Conservation (phyloP, 2,797 vertebrate species). For the Sebastiscus albofasciatus region DNA sequence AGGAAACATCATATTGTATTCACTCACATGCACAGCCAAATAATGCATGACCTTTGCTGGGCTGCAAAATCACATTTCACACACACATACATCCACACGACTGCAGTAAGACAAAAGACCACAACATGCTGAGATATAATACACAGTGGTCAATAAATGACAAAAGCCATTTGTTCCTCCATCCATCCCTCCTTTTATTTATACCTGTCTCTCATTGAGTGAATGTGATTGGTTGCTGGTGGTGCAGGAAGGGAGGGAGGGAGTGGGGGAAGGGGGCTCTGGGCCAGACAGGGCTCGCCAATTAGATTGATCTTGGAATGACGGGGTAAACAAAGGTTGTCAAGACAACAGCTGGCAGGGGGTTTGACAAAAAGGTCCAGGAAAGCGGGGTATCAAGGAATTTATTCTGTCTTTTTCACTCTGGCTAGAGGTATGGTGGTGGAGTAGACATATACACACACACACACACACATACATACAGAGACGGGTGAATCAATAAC, state of each 20-base stretch:
- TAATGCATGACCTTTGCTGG: conserved; percentile 62
- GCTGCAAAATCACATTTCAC: conserved; percentile 4
- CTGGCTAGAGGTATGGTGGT: conserved; percentile 21
- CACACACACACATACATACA: neutral
- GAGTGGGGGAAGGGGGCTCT: neutral
- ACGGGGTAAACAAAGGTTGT: conserved; percentile 70
- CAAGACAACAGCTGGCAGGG: conserved; percentile 59
- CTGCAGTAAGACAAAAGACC: conserved; percentile 27
- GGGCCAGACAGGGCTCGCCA: conserved; percentile 36
- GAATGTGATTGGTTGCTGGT: conserved; percentile 62
- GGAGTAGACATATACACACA: neutral
- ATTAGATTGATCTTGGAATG: conserved; percentile 71
- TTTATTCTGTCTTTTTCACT: conserved; percentile 47
- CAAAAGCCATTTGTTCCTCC: conserved; percentile 59
- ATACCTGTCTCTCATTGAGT: conserved; percentile 46
- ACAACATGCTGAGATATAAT: conserved; percentile 56
- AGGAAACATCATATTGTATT: neutral
- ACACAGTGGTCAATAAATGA: conserved; percentile 70
- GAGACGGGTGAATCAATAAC: conserved; percentile 6
- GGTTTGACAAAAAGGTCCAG: conserved; percentile 11
- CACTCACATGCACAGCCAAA: conserved; percentile 2
- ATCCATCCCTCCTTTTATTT: conserved; percentile 68
- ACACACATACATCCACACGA: neutral
- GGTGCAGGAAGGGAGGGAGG: neutral
- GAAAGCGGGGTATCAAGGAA: conserved; percentile 1